Evolutionary conservation across 2,113 vertebrate species (phyloP).

Genomic region (Siniperca knerii): DNA sequence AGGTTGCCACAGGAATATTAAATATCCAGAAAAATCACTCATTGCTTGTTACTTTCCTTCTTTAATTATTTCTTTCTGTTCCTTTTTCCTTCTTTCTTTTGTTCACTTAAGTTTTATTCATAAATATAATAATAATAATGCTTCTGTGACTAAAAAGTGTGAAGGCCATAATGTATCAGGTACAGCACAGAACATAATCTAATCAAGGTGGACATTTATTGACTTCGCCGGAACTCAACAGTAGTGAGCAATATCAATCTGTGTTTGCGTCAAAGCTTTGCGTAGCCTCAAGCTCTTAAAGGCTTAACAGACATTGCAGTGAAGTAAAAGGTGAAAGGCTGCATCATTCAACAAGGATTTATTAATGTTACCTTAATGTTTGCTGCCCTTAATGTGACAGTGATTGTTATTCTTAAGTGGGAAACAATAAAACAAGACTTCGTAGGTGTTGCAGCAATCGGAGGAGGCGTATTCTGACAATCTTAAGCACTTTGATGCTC

Average conservation of each 20-base stretch:
- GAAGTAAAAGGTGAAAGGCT: conserved; percentile 18
- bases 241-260: conserved; percentile 57
- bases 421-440: background rate
- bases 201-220: conserved; percentile 54
- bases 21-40: conserved; percentile 15
- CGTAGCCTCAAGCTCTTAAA: background rate
- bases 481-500: background rate
- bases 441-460: background rate
- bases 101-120: background rate
- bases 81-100: background rate
- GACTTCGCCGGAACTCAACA: conserved; percentile 42
- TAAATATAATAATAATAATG: conserved; percentile 21
- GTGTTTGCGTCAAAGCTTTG: conserved; percentile 40
- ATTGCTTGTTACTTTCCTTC: background rate
- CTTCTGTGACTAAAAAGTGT: background rate
- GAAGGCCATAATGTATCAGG: conserved; percentile 18
- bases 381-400: background rate
- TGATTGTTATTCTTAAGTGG: background rate
- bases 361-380: background rate
- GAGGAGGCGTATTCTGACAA: background rate
- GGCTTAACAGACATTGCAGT: conserved; percentile 5
- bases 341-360: conserved; percentile 26
- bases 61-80: background rate
- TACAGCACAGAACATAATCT: conserved; percentile 26
- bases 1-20: conserved; percentile 67